Evolutionary conservation across 1,140 invertebrate genomes (phyloP), one percentile per base, ranked within the genome.

Genomic region (Trachelipus rathkii): DNA sequence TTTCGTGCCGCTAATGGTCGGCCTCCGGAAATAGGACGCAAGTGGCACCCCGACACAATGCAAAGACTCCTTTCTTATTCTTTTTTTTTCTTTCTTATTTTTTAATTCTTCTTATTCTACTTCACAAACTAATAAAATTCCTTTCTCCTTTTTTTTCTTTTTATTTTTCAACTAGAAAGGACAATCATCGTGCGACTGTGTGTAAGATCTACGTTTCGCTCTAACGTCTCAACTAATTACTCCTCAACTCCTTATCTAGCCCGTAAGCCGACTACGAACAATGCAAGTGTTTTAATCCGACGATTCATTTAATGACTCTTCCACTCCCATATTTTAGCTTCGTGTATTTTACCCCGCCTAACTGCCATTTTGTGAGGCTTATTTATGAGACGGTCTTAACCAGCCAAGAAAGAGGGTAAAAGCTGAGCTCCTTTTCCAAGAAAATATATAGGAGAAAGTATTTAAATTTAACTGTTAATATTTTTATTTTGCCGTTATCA

Each of bases 331-430:
- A 78, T 78, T 78, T 78, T 78, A 78, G 74, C 71, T 76, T 75
- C 75, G 77, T 78, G 77, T 78, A 74, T 78, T 78, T 78, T 78
- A 78, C 77, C 75, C 75, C 74, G 77, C 75, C 77, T 78, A 78
- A 78, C 77, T 78, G 77, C 77, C 77, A 78, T 78, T 78, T 78
- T 78, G 77, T 78, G 77, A 78, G 77, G 74, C 77, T 78, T 78
- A 78, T 78, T 75, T 78, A 78, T 78, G 77, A 78, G 74, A 74
- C 69, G 72, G 74, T 71, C 77, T 78, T 78, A 21, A 60, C 74
- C 50, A 44, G 21, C 19, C 66, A 13, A 21, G 67, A 53, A 50
- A 46, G 73, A 78, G 75, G 77, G 77, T 60, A 67, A 44, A 71
- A 67, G 74, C 50, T 73, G 33, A 33, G 71, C 77, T 71, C 77